A percentile compares a stretch with the other conserved stretches of the same genome.
Evolutionary conservation across 2,888 invertebrate genomes (phyloP).

Genomic region (Clunio marinus): DNA sequence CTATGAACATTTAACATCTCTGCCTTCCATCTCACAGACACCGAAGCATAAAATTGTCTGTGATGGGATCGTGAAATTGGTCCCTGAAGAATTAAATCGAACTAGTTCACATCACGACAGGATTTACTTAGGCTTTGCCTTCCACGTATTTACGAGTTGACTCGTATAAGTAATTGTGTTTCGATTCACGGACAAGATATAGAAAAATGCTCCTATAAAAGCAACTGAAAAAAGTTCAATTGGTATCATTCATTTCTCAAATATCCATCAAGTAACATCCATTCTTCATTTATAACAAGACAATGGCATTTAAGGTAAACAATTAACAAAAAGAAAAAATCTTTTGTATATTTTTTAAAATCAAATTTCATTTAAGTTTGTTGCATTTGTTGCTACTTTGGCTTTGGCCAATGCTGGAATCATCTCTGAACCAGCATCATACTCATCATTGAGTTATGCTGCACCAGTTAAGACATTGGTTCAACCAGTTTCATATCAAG

Average conservation of each 20-base stretch:
- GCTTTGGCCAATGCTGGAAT: conserved; percentile 43
- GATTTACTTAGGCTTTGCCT: conserved; percentile 34
- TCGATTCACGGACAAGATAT: neutral
- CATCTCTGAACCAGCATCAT: conserved; percentile 40
- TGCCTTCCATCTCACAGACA: neutral
- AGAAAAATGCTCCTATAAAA: conserved; percentile 34
- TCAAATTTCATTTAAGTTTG: conserved; percentile 43
- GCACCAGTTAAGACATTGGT: conserved; percentile 32
- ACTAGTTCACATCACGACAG: conserved; percentile 37
- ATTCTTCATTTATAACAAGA: conserved; percentile 11
- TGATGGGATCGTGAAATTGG: neutral
- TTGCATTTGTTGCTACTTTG: conserved; percentile 42
- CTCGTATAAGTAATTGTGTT: conserved; percentile 19
- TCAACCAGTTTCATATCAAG: neutral
- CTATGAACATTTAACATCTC: neutral
- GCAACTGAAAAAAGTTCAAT: neutral
- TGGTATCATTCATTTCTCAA: conserved; percentile 33
- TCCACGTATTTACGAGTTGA: neutral
- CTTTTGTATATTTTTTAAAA: conserved; percentile 15
- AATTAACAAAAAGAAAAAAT: neutral
- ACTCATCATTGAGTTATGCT: neutral
- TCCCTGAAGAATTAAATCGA: conserved; percentile 32
- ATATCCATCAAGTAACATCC: conserved; percentile 30
- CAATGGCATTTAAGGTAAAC: conserved; percentile 36
- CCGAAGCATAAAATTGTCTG: neutral